Evolutionary conservation across 2,888 invertebrate genomes (phyloP), one percentile per base, ranked within the genome.

Genomic region (Papilio demoleus): DNA sequence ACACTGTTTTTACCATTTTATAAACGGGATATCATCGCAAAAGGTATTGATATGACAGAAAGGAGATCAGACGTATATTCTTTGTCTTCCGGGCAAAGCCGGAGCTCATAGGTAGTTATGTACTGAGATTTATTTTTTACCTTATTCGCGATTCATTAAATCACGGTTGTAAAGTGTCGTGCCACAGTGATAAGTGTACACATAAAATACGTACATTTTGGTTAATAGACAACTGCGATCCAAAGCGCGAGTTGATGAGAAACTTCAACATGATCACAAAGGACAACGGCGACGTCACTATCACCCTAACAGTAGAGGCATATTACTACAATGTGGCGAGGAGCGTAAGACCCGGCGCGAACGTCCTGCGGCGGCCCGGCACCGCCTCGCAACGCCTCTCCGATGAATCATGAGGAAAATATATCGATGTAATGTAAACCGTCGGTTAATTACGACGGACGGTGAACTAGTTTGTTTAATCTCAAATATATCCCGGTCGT

Each of bases 321-420:
- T 19, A 66, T 38, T 11, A 24, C 19, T 64, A 56, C 38, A 67
- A 34, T 62, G 31, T 63, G 47, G 36, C 62, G 59, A 60, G n/a
- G n/a, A n/a, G n/a, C n/a, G n/a, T n/a, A n/a, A n/a, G n/a, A 38
- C 59, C 53, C 67, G 62, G 64, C 72, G 72, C 70, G 72, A 61
- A 45, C 72, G 24, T 58, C 56, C 58, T 65, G 70, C 73, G 47
- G 22, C 47, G 22, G 47, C 47, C 19, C 47, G 22, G 73, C 71
- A 79, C 79, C 80, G 78, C 71, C 74, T 65, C 70, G 69, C 75
- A 68, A 73, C 65, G 71, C 67, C 68, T 65, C 50, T 69, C 73
- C 68, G 75, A 77, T 89, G 88, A 88, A 77, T 89, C 88, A 89
- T 79, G 73, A 90, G 90, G 90, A 90, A 90, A 69, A 90, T n/a